These are phyloP conservation scores for Halictus rubicundus DNA, from an alignment of 1,140 invertebrate genomes.

Conservation along the genomic window DNA sequence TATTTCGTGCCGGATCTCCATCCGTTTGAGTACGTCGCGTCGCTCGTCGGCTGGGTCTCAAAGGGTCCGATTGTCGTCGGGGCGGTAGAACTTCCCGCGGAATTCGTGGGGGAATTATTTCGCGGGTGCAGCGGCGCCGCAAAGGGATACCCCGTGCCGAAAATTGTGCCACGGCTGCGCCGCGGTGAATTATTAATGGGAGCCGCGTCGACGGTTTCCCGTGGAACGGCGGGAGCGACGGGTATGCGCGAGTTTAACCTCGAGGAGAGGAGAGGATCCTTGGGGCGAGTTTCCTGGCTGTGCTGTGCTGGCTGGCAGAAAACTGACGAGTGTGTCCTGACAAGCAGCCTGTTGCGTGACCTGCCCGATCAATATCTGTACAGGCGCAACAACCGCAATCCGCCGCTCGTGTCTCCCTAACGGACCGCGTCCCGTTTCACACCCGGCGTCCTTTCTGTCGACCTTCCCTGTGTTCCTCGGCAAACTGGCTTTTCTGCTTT, in stretches of 20 bases:
- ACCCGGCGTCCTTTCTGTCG: no score
- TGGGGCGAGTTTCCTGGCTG: conserved; percentile 34
- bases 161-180: no score
- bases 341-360: conserved; percentile 76
- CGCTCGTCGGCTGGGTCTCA: no score
- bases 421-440: no score
- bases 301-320: conserved; percentile 16
- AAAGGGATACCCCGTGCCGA: not conserved
- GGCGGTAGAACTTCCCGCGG: no score
- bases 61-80: no score
- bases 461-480: no score
- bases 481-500: no score
- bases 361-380: conserved; percentile 72
- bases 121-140: no score
- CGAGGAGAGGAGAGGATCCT: conserved; percentile 33
- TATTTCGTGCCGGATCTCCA: no score
- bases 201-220: conserved; percentile 1
- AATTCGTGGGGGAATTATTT: no score
- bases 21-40: no score
- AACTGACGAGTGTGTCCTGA: conserved; percentile 66
- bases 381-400: conserved; percentile 56
- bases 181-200: conserved; percentile 46
- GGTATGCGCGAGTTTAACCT: conserved; percentile 25
- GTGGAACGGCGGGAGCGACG: not conserved
- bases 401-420: conserved; percentile 39